These are phyloP conservation scores for Fabriciana adippe DNA, from an alignment of 2,888 invertebrate species.

Conservation along the genomic window DNA sequence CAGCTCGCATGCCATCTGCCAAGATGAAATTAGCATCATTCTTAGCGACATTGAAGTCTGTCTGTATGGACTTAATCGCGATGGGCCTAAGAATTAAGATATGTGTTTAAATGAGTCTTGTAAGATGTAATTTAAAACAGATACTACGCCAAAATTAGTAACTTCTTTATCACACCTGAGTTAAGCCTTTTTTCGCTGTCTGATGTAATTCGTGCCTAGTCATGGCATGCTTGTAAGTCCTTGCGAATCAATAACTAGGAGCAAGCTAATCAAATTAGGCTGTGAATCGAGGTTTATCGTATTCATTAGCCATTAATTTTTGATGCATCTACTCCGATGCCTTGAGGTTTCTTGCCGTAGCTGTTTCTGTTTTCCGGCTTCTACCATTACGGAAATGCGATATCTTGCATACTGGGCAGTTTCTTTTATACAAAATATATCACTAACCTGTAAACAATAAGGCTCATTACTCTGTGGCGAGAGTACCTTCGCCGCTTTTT, in stretches of 20 bases:
- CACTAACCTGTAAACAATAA: constrained; percentile 4
- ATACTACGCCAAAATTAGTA: neutral
- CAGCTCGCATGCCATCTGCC: constrained; percentile 54
- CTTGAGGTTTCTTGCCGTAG: neutral
- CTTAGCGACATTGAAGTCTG: constrained; percentile 55
- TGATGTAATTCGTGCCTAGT: constrained; percentile 9
- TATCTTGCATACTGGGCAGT: constrained; percentile 6
- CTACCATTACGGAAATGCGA: constrained; percentile 27
- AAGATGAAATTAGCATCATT: constrained; percentile 69
- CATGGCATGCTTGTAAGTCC: constrained; percentile 9
- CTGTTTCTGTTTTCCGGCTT: constrained; percentile 28
- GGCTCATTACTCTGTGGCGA: constrained; percentile 6
- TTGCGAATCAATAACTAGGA: constrained; percentile 24
- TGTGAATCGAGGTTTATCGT: constrained; percentile 3
- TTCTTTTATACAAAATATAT: constrained; percentile 4
- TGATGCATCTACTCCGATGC: neutral
- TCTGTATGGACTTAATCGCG: constrained; percentile 23
- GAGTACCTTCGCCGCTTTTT: constrained; percentile 7
- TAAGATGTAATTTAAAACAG: neutral
- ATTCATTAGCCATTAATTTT: neutral
- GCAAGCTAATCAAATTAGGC: constrained; percentile 21
- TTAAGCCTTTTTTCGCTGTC: neutral
- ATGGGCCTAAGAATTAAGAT: constrained; percentile 13
- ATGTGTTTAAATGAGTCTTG: constrained; percentile 14
- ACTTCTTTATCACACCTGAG: neutral